Evolutionary conservation across 2,888 invertebrate species (phyloP), one percentile per base, ranked within the genome.

Genomic region (Cheilosia scutellata): DNA sequence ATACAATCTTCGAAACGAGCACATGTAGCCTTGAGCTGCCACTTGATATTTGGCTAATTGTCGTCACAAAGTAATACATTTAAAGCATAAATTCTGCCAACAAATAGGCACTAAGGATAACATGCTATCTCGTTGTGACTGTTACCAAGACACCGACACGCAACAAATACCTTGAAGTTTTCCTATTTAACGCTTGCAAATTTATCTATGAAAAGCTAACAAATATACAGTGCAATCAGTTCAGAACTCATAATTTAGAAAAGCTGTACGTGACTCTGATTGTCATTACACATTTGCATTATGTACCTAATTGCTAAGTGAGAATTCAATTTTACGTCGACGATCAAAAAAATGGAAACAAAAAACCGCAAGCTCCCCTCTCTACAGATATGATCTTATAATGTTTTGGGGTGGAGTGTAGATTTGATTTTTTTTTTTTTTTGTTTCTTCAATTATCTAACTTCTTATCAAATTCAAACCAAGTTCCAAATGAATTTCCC

Each of bases 191-290:
- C 42, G 20, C 27, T 72, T 83, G 62, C 60, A 70, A 57, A 76
- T 74, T 57, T 83, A 72, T 55, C 72, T 47, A 29, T 47, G 42
- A 42, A 65, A 57, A 29, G 44, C 27, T n/a, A 60, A 47, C 11
- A 47, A 49, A 27, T 29, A 74, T 42, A 42, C 60, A 66, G 66
- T 53, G 40, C 60, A 74, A 74, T 80, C 53, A 74, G 42, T 55
- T 33, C 13, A 57, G 51, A 65, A 68, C 57, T 57, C 44, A 80
- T 33, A 82, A 65, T 60, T 53, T 63, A 83, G 20, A 47, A 79
- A 51, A 65, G 20, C 47, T 37, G 51, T 75, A 84, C 84, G 84
- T 84, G 84, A 75, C 80, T 80, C 31, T 58, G 57, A 70, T 75
- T 77, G 65, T 9, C 53, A 66, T 76, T 72, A 70, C 70, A 71